Evolutionary conservation across 2,113 vertebrate species (phyloP), one percentile per base, ranked within the genome.

Genomic region (Misgurnus anguillicaudatus): DNA sequence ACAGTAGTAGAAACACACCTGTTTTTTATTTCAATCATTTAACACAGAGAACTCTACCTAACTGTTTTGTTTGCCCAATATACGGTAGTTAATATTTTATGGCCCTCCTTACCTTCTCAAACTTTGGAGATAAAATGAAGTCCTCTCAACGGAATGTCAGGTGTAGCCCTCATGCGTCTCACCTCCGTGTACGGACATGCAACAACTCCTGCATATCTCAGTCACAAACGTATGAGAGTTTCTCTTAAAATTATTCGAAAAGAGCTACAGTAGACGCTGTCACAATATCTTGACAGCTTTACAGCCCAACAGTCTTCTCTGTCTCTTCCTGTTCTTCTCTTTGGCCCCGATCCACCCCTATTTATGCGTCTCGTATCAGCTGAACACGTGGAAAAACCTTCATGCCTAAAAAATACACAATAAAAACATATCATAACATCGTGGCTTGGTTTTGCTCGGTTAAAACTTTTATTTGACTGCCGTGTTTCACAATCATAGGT

Each of bases 241-340:
- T 51, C 64, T 72, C 65, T 47, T 66, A 67, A 71, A 67, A 24
- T 31, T 64, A 79, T 55, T 47, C 60, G 48, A 36, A 61, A 24
- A 62, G 57, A 77, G 55, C 13, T 51, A n/a, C n/a, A n/a, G n/a
- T n/a, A 19, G 63, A 70, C 47, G 31, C 82, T 75, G 67, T 66
- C 70, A 48, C 57, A 41, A 57, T 76, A 21, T 41, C 39, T 79
- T 45, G 31, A 76, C 75, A 64, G 61, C 66, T 72, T 55, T 19
- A 48, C 61, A 51, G n/a, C 58, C 84, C 88, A 70, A n/a, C 70
- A 69, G 79, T 83, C 86, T 89, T 78, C 77, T 77, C 86, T 79
- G 48, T 83, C 82, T 89, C 87, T 88, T 87, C 85, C 85, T 89
- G 87, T 92, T 92, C 89, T 89, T 91, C 88, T 89, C 75, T 83